These are phyloP conservation scores for Lagothrix lagotricha DNA, from an alignment of 2,797 vertebrate genomes.

Conservation along the genomic window DNA sequence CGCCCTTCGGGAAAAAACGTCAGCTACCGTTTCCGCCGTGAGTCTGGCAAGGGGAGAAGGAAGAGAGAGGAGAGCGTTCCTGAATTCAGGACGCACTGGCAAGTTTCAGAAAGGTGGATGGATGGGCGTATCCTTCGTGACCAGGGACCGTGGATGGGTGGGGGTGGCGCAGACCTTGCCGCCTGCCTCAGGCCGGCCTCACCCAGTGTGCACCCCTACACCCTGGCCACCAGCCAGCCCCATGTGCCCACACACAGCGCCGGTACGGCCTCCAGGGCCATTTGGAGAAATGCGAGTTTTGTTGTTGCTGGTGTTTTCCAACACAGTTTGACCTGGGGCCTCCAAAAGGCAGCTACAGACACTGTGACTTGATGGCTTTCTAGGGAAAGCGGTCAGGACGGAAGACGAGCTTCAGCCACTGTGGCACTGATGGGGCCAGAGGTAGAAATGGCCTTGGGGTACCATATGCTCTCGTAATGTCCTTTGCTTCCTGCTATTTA, in stretches of 20 bases:
- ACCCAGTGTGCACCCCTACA: neutral
- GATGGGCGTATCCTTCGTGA: accelerated
- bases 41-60: neutral
- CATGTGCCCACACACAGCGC: neutral
- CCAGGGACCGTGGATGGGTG: neutral
- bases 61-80: neutral
- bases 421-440: conserved; percentile 78
- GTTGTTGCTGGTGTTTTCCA: neutral
- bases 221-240: neutral
- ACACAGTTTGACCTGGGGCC: neutral
- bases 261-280: neutral
- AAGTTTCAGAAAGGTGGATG: conserved; percentile 1
- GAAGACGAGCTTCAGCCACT: neutral
- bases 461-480: conserved; percentile 68
- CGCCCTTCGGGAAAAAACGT: accelerated
- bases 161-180: neutral
- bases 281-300: neutral
- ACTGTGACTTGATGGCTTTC: neutral
- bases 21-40: neutral
- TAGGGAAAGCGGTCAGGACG: neutral
- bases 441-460: conserved; percentile 72
- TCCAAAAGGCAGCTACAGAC: neutral
- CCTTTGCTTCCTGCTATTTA: conserved; percentile 74
- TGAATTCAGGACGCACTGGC: neutral
- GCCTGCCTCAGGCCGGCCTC: neutral